Conservation (phyloP, 2,113 vertebrate genomes). For the Rhadina sibilatrix region DNA sequence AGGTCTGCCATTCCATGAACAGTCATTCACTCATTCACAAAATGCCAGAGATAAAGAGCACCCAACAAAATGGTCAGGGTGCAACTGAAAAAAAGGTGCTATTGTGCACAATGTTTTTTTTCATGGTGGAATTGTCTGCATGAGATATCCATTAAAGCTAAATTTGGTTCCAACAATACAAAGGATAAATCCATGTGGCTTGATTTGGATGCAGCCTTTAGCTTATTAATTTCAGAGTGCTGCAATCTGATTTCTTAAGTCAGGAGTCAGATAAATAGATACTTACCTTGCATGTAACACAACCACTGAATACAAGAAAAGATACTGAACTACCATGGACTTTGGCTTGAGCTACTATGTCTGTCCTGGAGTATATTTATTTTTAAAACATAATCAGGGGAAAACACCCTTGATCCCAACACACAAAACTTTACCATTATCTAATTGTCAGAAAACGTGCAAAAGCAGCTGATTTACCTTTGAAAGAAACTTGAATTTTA, state of each 20-base stretch:
- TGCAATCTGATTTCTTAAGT: background rate
- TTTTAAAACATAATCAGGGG: background rate
- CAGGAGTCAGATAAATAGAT: background rate
- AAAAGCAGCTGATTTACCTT: background rate
- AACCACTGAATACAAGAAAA: background rate
- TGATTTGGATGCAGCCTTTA: background rate
- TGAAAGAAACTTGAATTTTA: conserved; percentile 1
- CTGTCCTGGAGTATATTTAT: background rate
- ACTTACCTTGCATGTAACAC: background rate
- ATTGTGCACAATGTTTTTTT: background rate
- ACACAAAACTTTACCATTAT: background rate
- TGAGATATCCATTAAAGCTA: background rate
- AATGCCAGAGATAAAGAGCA: background rate
- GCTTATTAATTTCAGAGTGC: background rate
- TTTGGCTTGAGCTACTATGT: background rate
- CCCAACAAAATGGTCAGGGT: background rate
- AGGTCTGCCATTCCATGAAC: background rate
- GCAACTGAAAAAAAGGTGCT: background rate
- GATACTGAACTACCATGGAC: background rate
- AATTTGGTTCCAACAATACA: background rate
- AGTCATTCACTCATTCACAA: background rate
- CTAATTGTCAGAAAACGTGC: background rate
- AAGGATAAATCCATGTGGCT: background rate
- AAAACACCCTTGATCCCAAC: background rate
- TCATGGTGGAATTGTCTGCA: background rate